A percentile compares a stretch with the other conserved stretches of the same genome.
These are phyloP conservation scores for Sebastes kiyomatsui DNA, from an alignment of 2,797 vertebrate genomes.

Conservation along the genomic window DNA sequence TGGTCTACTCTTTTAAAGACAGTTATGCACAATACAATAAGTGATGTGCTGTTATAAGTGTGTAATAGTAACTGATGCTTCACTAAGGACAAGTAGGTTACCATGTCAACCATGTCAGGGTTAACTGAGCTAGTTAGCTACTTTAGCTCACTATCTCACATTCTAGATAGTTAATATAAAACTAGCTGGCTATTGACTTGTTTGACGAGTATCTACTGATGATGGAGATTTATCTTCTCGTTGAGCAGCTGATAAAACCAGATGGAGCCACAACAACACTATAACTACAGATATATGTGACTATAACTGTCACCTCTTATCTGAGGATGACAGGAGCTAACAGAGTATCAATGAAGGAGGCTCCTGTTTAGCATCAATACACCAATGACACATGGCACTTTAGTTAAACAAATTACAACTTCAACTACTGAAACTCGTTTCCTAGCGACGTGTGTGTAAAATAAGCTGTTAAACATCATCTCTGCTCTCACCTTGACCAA, in stretches of 20 bases:
- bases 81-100: not conserved
- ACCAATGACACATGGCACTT: not conserved
- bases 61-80: not conserved
- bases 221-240: too few species aligned
- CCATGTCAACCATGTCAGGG: not conserved
- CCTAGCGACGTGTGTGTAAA: not conserved
- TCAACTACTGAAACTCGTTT: not conserved
- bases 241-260: not conserved
- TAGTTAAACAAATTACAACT: not conserved
- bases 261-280: not conserved
- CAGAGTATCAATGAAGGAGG: not conserved
- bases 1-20: too few species aligned
- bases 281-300: not conserved
- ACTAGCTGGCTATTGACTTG: not conserved
- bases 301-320: not conserved
- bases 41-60: not conserved
- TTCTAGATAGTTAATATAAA: not conserved
- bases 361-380: constrained; percentile 15
- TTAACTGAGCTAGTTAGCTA: not conserved
- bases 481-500: constrained; percentile 81
- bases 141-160: not conserved
- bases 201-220: not conserved
- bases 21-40: not conserved
- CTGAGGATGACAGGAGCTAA: not conserved
- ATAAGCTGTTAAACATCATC: not conserved